These are phyloP conservation scores for Drosophila paranaensis DNA, from an alignment of 2,888 invertebrate species.

Conservation along the genomic window DNA sequence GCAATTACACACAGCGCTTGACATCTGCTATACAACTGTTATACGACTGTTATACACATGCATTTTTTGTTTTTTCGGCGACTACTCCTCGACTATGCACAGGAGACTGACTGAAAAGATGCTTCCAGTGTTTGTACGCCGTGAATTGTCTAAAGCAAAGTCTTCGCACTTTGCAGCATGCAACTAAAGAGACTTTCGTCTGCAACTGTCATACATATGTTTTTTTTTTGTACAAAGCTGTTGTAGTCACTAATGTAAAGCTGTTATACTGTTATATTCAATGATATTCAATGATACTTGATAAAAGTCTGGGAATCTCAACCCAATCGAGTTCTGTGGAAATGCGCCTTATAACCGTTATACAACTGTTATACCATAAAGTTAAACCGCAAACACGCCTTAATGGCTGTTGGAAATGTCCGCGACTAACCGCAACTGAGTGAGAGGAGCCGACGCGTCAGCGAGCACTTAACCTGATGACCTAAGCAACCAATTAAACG, in stretches of 20 bases:
- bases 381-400: conserved; percentile 34
- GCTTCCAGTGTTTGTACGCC: neutral
- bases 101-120: neutral
- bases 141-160: neutral
- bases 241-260: no score
- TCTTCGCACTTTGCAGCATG: neutral
- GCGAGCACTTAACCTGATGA: conserved; percentile 69
- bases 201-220: conserved; percentile 15
- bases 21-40: conserved; percentile 13
- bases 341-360: neutral
- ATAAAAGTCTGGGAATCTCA: neutral
- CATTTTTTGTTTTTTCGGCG: neutral
- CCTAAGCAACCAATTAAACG: conserved; percentile 48
- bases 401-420: conserved; percentile 30
- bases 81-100: neutral
- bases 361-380: conserved; percentile 29
- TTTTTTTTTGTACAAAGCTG: neutral
- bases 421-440: conserved; percentile 25
- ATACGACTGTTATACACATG: conserved; percentile 1
- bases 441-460: conserved; percentile 34
- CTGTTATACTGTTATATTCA: no score
- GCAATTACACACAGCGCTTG: neutral
- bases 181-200: neutral
- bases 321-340: neutral
- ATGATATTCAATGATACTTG: neutral